Conservation (phyloP, 2,113 vertebrate species). For the Terrapene triunguis region DNA sequence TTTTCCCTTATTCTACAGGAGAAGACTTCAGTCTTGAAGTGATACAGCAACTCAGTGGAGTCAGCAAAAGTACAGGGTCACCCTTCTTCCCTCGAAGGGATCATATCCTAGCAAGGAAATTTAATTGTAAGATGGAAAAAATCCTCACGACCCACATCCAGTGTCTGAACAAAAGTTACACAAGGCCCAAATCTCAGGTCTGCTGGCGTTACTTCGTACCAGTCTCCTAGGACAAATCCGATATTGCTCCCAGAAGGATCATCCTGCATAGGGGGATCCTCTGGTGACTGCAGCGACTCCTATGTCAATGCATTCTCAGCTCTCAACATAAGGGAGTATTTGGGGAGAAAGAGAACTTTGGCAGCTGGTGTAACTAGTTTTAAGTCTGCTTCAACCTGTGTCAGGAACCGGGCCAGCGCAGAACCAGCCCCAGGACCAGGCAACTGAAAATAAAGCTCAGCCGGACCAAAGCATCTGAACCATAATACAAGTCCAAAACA, state of each 20-base stretch:
- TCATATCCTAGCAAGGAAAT: constrained; percentile 52
- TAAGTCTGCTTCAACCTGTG: accelerated
- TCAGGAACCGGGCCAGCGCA: neutral
- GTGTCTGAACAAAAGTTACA: neutral
- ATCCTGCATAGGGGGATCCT: neutral
- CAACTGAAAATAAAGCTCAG: neutral
- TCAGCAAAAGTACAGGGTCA: neutral
- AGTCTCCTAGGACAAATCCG: neutral
- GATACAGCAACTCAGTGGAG: neutral
- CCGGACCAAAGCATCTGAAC: constrained; percentile 13
- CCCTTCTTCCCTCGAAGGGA: neutral
- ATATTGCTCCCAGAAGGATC: neutral
- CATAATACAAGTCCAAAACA: neutral
- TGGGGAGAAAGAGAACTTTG: accelerated
- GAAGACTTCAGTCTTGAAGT: neutral
- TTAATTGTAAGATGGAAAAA: constrained; percentile 41
- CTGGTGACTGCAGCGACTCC: neutral
- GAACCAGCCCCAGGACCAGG: neutral
- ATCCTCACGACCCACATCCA: neutral
- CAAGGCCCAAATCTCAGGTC: constrained; percentile 45
- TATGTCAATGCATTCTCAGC: neutral
- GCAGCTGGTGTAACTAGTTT: accelerated
- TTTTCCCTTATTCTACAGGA: neutral
- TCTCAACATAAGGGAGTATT: accelerated
- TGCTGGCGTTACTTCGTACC: neutral